Evolutionary conservation across 2,888 invertebrate genomes (phyloP).

Genomic region (Drosophila hamatofila): DNA sequence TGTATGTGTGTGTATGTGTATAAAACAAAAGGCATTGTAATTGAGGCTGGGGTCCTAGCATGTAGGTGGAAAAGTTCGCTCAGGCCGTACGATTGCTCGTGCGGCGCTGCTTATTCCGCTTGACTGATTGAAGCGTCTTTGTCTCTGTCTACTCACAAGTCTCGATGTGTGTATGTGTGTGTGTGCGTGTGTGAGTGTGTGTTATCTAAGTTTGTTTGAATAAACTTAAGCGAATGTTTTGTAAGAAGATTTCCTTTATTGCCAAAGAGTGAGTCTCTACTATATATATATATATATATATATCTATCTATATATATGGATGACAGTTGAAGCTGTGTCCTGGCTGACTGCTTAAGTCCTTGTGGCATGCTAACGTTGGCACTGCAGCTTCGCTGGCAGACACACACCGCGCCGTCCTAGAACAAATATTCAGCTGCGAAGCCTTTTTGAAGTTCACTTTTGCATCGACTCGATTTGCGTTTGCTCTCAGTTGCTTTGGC

Average conservation of each 20-base stretch:
- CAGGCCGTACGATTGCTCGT: conserved; percentile 56
- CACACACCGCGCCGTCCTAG: not conserved
- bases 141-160: conserved; percentile 61
- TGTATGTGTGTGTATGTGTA: conserved; percentile 28
- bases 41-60: conserved; percentile 36
- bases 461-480: conserved; percentile 59
- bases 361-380: conserved; percentile 41
- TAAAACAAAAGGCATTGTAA: conserved; percentile 80
- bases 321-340: conserved; percentile 13
- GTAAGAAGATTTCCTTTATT: conserved; percentile 80
- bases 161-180: conserved; percentile 9
- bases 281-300: conserved; percentile 10
- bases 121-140: conserved; percentile 79
- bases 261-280: conserved; percentile 69
- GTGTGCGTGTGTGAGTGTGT: conserved; percentile 40
- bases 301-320: conserved; percentile 38
- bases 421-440: conserved; percentile 32
- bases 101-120: conserved; percentile 79
- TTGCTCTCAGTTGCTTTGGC: conserved; percentile 35
- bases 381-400: conserved; percentile 36
- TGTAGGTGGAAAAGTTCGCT: conserved; percentile 54
- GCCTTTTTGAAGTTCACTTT: conserved; percentile 70
- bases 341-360: conserved; percentile 6
- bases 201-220: conserved; percentile 82
- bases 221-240: conserved; percentile 82